Percentiles rank a stretch among this genome's conserved stretches.
Evolutionary conservation across 1,140 invertebrate genomes (phyloP).

Genomic region (Temnothorax nylanderi): DNA sequence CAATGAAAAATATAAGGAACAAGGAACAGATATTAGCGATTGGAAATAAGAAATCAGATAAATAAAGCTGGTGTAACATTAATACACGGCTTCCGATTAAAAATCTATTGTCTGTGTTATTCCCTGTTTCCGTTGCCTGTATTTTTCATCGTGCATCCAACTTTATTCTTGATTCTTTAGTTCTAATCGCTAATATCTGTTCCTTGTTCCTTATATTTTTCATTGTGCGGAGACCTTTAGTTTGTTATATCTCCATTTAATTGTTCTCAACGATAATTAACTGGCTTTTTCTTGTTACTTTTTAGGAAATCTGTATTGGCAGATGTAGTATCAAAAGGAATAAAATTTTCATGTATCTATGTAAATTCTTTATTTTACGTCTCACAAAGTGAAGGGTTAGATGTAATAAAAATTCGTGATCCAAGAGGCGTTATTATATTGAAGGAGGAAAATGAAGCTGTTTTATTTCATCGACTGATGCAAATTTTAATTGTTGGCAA

Average conservation of each 20-base stretch:
- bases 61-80: no score
- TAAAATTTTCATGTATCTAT: not conserved
- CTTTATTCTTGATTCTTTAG: no score
- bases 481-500: conserved; percentile 22
- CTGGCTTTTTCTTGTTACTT: not conserved
- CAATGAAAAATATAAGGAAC: no score
- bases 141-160: no score
- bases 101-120: no score
- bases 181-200: no score
- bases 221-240: not conserved
- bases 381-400: not conserved
- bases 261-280: not conserved
- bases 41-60: no score
- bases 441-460: not conserved
- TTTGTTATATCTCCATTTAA: not conserved
- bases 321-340: not conserved
- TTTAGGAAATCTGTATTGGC: conserved; percentile 1
- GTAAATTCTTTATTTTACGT: not conserved
- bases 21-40: no score
- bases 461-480: not conserved
- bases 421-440: not conserved
- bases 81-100: no score
- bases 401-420: conserved; percentile 1
- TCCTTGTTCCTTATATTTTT: no score
- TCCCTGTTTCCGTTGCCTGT: no score